phyloP scores from a whole-genome alignment of 30 jellyfish, hydroid and myxozoan genomes.

The Mastigias papua region DNA sequence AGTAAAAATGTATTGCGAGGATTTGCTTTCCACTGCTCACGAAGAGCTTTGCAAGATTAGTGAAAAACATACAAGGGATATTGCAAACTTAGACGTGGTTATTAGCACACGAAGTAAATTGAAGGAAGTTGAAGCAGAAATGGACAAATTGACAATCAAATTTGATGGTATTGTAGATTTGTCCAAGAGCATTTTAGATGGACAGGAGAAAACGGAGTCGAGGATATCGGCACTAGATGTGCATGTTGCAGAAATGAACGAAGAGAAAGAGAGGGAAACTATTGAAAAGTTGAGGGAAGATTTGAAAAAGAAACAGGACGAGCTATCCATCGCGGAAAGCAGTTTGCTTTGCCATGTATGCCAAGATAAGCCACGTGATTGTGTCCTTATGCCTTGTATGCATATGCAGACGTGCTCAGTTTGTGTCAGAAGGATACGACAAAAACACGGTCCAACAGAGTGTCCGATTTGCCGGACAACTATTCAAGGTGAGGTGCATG shows the following conservation, averaged over 20 bases:
- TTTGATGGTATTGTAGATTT: slow-evolving; percentile 27
- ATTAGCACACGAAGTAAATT: background rate
- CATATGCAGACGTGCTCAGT: slow-evolving; percentile 38
- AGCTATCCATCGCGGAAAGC: slow-evolving; percentile 8
- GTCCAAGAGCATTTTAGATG: slow-evolving; percentile 33
- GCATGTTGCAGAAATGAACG: slow-evolving; percentile 21
- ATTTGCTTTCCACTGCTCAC: slow-evolving; percentile 14
- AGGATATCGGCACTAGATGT: slow-evolving; percentile 40
- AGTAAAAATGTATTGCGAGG: slow-evolving; percentile 26
- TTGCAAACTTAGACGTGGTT: background rate
- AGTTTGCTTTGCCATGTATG: slow-evolving; percentile 14
- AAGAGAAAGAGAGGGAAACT: background rate
- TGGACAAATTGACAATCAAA: slow-evolving; percentile 6
- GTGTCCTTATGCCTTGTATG: slow-evolving; percentile 57
- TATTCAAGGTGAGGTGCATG: slow-evolving; percentile 29
- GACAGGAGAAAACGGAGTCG: slow-evolving; percentile 23
- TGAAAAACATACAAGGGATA: background rate
- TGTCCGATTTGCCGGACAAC: slow-evolving; percentile 42
- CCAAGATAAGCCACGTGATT: slow-evolving; percentile 30
- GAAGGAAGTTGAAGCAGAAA: background rate
- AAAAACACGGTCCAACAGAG: background rate
- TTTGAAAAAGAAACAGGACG: background rate
- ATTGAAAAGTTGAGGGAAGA: background rate
- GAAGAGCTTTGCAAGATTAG: slow-evolving; percentile 30
- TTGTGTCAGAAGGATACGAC: slow-evolving; percentile 18